Evolutionary conservation across 1,140 invertebrate species (phyloP), one percentile per base, ranked within the genome.

Genomic region (Diachasma alloeum): DNA sequence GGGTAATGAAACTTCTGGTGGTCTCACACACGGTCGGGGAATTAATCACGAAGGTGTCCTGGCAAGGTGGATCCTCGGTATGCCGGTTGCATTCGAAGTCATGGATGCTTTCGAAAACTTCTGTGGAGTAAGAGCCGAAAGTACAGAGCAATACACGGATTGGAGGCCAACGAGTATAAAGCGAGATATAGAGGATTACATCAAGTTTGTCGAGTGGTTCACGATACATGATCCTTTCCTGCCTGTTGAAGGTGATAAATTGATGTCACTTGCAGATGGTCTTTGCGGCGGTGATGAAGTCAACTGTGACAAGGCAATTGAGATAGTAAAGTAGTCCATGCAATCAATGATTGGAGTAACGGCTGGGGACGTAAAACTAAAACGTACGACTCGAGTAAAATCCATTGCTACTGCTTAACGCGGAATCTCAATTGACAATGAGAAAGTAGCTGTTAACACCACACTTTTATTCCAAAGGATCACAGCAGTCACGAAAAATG

Each of bases 91-190:
- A 22, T 75, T 76, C 24, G 70, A 77, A 56, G 73, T 81, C 3
- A 76, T 77, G 74, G 86, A 90, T 86, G 75, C 79, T 77, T 78
- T 86, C 22, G 79, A n/a, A 81, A 79, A 26, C 76, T 81, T 76
- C 76, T 79, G 74, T 73, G 31, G 72, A 48, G 59, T 76, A 8
- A 19, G 66, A 22, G 73, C 74, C 19, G 66, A 36, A 37, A 76
- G 59, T 39, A 24, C 71, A 9, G 73, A 83, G 26, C 81, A 83
- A 59, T 81, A 83, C 72, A 74, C 80, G 69, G 87, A 87, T n/a
- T n/a, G n/a, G n/a, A n/a, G n/a, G n/a, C n/a, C n/a, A n/a, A n/a
- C n/a, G n/a, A n/a, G n/a, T n/a, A n/a, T n/a, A n/a, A n/a, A n/a
- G n/a, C n/a, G n/a, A n/a, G n/a, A n/a, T n/a, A n/a, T n/a, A n/a